Evolutionary conservation across 2,113 vertebrate genomes (phyloP).

Genomic region (Columbina picui): DNA sequence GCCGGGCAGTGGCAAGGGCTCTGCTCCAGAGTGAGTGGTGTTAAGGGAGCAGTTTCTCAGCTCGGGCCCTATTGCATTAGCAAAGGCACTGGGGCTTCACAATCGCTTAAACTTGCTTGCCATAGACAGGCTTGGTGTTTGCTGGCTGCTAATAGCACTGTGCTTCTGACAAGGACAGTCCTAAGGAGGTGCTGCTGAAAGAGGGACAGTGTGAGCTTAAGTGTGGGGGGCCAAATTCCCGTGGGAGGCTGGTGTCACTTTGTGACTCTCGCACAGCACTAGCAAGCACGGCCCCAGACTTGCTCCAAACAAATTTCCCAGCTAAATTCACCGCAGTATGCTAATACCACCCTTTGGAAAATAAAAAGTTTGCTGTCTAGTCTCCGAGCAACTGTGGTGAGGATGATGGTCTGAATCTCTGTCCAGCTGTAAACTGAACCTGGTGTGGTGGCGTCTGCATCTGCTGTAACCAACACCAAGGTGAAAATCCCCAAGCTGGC

Average conservation of each 20-base stretch:
- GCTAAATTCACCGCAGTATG: background rate
- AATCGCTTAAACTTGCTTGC: background rate
- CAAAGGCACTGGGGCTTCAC: background rate
- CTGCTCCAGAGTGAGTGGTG: background rate
- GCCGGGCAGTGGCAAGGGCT: background rate
- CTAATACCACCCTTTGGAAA: background rate
- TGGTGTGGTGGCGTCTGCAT: background rate
- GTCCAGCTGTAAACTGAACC: background rate
- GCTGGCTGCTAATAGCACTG: background rate
- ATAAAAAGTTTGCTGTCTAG: background rate
- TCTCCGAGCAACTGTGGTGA: background rate
- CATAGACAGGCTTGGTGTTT: background rate
- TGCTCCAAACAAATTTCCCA: background rate
- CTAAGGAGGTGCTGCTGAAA: background rate
- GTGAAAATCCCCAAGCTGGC: background rate
- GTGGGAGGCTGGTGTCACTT: rapidly evolving
- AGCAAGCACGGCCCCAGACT: background rate
- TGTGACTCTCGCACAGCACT: background rate
- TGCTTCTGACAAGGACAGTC: background rate
- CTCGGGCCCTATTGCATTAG: background rate
- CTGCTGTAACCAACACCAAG: background rate
- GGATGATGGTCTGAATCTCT: background rate
- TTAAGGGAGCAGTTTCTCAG: background rate
- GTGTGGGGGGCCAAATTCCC: rapidly evolving
- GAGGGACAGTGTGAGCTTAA: rapidly evolving